A percentile compares a stretch with the other conserved stretches of the same genome.
phyloP scores from a whole-genome alignment of 30 jellyfish, hydroid and myxozoan species.

The Aurelia aurita complex sp. Pacific region DNA sequence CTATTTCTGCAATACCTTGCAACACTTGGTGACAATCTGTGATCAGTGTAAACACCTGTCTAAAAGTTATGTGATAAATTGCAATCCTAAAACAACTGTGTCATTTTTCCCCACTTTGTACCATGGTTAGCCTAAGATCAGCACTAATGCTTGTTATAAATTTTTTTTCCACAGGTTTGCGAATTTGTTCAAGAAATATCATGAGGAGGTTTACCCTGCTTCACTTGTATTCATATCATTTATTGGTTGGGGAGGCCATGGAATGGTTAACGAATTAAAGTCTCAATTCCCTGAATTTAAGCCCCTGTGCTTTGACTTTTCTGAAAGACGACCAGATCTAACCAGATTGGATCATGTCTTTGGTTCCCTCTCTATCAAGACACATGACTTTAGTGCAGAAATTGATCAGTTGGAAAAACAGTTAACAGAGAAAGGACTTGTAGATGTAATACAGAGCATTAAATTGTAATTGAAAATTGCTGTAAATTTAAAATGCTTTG shows the following conservation, averaged over 20 bases:
- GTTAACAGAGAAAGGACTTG: conserved; percentile 17
- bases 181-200: conserved; percentile 39
- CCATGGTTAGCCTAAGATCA: not conserved
- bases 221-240: conserved; percentile 61
- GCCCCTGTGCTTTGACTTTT: conserved; percentile 50
- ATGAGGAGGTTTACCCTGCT: conserved; percentile 62
- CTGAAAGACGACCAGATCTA: conserved; percentile 54
- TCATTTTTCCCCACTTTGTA: not conserved
- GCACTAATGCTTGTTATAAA: not conserved
- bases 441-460: not conserved
- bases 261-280: conserved; percentile 17
- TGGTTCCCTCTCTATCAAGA: conserved; percentile 16
- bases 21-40: no score
- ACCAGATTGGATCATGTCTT: conserved; percentile 47
- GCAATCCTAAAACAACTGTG: no score
- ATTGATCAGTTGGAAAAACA: conserved; percentile 26
- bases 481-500: not conserved
- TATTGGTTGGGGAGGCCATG: not conserved
- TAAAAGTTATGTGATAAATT: no score
- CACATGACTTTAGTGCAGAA: conserved; percentile 2
- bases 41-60: no score
- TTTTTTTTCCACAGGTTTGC: conserved; percentile 31
- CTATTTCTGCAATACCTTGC: no score
- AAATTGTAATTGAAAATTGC: not conserved
- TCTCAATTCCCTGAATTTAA: conserved; percentile 11